Evolutionary conservation across 2,797 vertebrate genomes (phyloP).

Genomic region (Melanotaenia nigrans): DNA sequence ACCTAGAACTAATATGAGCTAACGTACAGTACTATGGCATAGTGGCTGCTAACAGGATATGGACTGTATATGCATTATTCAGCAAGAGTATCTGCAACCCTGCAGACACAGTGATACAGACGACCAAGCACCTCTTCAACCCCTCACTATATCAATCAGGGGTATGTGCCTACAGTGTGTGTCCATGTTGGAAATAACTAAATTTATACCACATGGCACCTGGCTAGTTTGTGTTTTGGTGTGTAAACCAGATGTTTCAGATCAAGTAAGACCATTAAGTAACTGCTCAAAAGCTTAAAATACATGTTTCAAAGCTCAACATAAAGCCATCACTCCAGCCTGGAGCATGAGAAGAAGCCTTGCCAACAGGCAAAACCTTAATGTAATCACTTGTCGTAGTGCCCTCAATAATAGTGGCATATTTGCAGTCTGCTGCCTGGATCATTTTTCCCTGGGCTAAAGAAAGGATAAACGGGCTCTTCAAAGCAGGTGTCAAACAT

Average conservation of each 20-base stretch:
- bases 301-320: slow-evolving; percentile 15
- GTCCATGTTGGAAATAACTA: slow-evolving; percentile 44
- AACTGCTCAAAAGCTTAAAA: slow-evolving; percentile 30
- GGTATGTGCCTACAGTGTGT: slow-evolving; percentile 59
- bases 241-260: slow-evolving; percentile 11
- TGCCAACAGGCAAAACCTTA: slow-evolving; percentile 7
- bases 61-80: slow-evolving; percentile 24
- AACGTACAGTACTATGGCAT: slow-evolving; percentile 32
- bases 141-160: slow-evolving; percentile 14
- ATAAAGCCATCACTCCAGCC: background rate
- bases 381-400: background rate
- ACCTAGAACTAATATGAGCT: background rate
- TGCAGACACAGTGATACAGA: slow-evolving; percentile 57
- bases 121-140: slow-evolving; percentile 50
- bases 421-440: slow-evolving; percentile 84
- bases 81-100: slow-evolving; percentile 45
- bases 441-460: slow-evolving; percentile 86
- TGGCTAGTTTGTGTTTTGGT: background rate
- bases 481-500: slow-evolving; percentile 83
- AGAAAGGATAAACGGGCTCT: slow-evolving; percentile 84
- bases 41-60: slow-evolving; percentile 5
- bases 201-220: background rate
- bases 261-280: slow-evolving; percentile 25
- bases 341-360: slow-evolving; percentile 17
- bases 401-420: slow-evolving; percentile 84